Conservation (phyloP, 2,888 invertebrate species). For the Cosmia trapezina region DNA sequence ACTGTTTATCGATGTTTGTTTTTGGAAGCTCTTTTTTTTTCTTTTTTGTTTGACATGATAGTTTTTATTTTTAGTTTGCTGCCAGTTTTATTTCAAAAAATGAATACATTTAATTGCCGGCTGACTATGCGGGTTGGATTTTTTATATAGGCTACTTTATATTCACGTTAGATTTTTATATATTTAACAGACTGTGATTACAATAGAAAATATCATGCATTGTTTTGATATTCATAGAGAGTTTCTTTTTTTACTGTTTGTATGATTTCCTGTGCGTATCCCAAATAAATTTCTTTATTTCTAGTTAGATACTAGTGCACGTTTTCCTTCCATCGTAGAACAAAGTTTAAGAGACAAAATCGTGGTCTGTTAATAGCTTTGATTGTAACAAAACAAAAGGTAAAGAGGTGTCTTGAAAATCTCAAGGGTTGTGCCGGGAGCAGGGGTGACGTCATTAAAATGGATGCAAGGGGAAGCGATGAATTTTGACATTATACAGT, state of each 20-base stretch:
- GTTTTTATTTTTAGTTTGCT: neutral
- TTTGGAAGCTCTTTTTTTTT: conserved; percentile 10
- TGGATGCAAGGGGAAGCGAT: conserved; percentile 76
- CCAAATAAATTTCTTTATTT: no score
- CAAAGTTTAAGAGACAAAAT: conserved; percentile 16
- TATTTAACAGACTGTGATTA: no score
- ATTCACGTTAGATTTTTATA: no score
- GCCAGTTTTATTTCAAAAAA: neutral
- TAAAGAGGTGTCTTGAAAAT: conserved; percentile 68
- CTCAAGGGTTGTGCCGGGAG: conserved; percentile 76
- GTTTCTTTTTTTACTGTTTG: no score
- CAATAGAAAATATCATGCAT: no score
- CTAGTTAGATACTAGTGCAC: neutral
- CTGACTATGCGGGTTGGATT: neutral
- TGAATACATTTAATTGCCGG: neutral
- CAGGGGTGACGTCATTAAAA: conserved; percentile 85
- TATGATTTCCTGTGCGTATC: no score
- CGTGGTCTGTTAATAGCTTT: conserved; percentile 51
- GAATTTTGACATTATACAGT: conserved; percentile 77
- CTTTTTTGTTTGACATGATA: neutral
- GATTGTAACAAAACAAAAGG: conserved; percentile 73
- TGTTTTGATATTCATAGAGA: no score
- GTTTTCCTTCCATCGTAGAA: neutral
- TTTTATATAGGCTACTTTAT: neutral
- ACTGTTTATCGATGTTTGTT: conserved; percentile 63